These are phyloP conservation scores for Phalacrocorax carbo DNA, from an alignment of 2,113 vertebrate species.

Conservation along the genomic window DNA sequence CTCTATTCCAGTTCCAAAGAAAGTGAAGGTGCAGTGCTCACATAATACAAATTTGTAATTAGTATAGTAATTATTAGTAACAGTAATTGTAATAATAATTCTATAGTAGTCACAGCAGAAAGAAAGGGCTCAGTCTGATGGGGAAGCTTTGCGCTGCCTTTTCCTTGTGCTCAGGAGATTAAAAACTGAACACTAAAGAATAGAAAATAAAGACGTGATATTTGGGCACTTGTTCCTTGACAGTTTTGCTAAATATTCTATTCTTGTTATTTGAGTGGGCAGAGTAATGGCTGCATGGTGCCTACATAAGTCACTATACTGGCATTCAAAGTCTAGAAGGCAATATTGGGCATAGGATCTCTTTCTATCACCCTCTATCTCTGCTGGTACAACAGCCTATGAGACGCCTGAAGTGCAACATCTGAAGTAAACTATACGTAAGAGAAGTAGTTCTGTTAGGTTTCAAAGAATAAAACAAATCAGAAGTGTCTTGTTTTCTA, in stretches of 20 bases:
- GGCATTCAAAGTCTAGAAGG: background rate
- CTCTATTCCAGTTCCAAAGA: background rate
- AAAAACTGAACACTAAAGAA: background rate
- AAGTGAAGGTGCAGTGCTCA: background rate
- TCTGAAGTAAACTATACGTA: background rate
- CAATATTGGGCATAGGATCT: background rate
- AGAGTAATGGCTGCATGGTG: background rate
- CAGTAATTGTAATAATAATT: background rate
- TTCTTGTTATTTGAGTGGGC: background rate
- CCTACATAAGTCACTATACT: background rate
- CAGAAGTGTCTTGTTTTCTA: background rate
- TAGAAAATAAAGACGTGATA: background rate
- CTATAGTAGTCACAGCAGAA: background rate
- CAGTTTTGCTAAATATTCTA: background rate
- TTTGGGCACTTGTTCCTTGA: background rate
- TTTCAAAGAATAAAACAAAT: background rate
- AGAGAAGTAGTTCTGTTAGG: background rate
- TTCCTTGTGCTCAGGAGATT: background rate
- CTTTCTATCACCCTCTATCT: background rate
- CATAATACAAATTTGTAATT: background rate
- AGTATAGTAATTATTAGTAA: background rate
- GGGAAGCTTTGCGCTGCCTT: background rate
- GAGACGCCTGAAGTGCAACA: background rate
- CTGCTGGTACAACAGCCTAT: background rate
- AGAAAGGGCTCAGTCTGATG: background rate